Conservation (phyloP, 1,140 invertebrate genomes). For the Caenorhabditis briggsae region DNA sequence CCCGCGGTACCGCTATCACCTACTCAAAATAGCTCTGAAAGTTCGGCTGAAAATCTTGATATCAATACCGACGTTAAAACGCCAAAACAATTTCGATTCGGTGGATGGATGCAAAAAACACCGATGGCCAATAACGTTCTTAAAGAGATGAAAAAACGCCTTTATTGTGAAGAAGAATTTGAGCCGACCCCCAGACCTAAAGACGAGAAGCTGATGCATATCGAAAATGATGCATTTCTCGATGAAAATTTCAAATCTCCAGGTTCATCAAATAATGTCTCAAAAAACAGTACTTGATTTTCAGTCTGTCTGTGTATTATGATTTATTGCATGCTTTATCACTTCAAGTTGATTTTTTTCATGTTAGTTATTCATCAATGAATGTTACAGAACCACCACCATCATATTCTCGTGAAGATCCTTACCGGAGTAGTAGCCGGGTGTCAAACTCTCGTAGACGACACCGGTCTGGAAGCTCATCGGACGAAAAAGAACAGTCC, state of each 20-base stretch:
- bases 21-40: not conserved
- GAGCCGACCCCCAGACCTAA: no score
- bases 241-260: no score
- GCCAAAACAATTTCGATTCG: constrained; percentile 22
- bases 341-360: not conserved
- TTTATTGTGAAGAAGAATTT: no score
- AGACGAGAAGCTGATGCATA: no score
- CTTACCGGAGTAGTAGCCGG: not conserved
- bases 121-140: not conserved
- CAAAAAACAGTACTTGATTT: no score
- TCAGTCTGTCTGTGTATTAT: no score
- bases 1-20: not conserved
- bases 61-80: no score
- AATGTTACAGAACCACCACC: constrained; percentile 30
- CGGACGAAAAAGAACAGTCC: not conserved
- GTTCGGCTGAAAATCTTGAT: not conserved
- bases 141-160: no score
- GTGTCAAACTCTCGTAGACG: not conserved
- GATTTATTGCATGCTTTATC: no score
- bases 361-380: not conserved
- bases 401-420: constrained; percentile 24
- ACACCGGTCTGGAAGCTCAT: not conserved
- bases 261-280: no score
- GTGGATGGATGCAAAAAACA: not conserved
- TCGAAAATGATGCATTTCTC: no score